Conservation (phyloP, 92 coral and sea anemone genomes). For the Umimayanthus chanpuru region DNA sequence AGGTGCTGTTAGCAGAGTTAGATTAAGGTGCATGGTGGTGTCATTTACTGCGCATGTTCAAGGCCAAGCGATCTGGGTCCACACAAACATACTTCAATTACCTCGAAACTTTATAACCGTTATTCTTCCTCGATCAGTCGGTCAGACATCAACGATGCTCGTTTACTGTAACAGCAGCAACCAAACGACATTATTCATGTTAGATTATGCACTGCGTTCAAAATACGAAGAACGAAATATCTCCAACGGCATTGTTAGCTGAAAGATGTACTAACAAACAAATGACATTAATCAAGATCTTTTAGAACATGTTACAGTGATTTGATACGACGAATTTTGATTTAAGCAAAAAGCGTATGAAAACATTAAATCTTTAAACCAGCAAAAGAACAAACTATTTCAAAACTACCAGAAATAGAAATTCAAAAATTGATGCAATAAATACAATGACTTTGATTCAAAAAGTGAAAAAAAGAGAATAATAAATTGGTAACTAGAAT, state of each 20-base stretch:
- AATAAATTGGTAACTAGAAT: not conserved
- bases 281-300: not conserved
- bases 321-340: too few relatives aligned
- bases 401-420: too few relatives aligned
- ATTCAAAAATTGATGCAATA: too few relatives aligned
- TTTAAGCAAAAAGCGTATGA: too few relatives aligned
- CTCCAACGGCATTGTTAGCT: not conserved
- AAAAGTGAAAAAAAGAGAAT: not conserved
- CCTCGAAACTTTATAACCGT: slow-evolving; percentile 14
- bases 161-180: slow-evolving; percentile 21
- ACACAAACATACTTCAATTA: not conserved
- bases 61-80: not conserved
- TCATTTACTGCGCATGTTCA: not conserved
- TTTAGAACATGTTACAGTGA: not conserved
- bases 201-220: not conserved
- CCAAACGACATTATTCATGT: not conserved
- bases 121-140: slow-evolving; percentile 25
- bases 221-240: too few relatives aligned
- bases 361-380: not conserved
- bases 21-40: slow-evolving; percentile 7
- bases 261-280: not conserved
- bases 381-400: not conserved
- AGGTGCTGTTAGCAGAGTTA: slow-evolving; percentile 21
- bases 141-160: slow-evolving; percentile 12
- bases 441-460: too few relatives aligned